Evolutionary conservation across 1,140 invertebrate species (phyloP).

Genomic region (Nephotettix cincticeps): DNA sequence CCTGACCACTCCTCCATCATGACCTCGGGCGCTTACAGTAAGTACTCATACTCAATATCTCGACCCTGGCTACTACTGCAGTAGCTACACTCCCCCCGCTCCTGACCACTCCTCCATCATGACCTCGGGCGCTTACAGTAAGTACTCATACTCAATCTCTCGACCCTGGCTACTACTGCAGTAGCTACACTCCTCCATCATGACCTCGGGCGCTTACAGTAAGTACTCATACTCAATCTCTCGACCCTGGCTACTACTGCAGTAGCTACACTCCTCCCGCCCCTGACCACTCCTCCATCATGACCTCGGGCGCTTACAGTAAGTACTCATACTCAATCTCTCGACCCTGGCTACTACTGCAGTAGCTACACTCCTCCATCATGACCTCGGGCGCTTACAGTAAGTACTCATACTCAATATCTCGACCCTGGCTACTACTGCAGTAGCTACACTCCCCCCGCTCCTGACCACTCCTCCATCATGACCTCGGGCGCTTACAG

Average conservation of each 20-base stretch:
- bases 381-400: no score
- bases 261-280: conserved; percentile 84
- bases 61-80: conserved; percentile 50
- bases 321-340: no score
- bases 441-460: conserved; percentile 84
- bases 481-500: conserved; percentile 46
- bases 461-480: conserved; percentile 56
- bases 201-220: no score
- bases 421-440: conserved; percentile 88
- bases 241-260: conserved; percentile 86
- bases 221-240: no score
- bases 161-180: no score
- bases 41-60: conserved; percentile 25
- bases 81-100: conserved; percentile 81
- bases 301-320: no score
- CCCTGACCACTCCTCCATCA: conserved; percentile 56
- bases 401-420: no score
- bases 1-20: conserved; percentile 57
- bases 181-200: no score
- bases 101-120: conserved; percentile 57
- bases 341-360: no score
- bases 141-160: no score
- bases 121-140: no score
- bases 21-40: conserved; percentile 41
- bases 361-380: no score